phyloP scores from a whole-genome alignment of 2,113 vertebrate species.

The Thinocorus orbignyianus region DNA sequence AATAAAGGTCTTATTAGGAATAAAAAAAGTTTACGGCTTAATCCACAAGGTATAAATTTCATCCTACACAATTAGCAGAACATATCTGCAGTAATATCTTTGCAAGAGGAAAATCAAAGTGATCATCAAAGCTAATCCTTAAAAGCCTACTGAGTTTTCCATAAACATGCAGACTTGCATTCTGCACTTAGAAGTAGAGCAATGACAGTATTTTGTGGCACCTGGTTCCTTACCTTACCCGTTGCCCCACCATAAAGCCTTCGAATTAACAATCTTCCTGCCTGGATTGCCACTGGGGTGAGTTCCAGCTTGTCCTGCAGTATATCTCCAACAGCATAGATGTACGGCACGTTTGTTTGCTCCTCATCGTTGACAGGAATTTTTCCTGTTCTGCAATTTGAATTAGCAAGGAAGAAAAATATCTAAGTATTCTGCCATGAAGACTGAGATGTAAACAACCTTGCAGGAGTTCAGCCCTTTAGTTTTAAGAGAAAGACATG shows the following conservation, averaged over 20 bases:
- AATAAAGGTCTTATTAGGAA: neutral
- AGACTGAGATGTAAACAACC: neutral
- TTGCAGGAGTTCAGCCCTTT: neutral
- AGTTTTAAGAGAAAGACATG: neutral
- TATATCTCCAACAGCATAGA: slow-evolving; percentile 83
- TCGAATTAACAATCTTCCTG: slow-evolving; percentile 76
- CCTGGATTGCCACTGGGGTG: slow-evolving; percentile 84
- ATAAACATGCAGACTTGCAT: neutral
- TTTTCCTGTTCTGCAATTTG: slow-evolving; percentile 77
- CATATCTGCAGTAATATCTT: neutral
- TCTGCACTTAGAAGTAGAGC: neutral
- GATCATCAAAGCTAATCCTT: slow-evolving; percentile 3
- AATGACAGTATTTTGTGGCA: neutral
- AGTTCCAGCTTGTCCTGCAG: slow-evolving; percentile 80
- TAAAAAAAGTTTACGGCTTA: neutral
- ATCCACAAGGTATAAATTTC: neutral
- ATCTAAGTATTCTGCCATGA: neutral
- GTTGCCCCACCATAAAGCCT: slow-evolving; percentile 76
- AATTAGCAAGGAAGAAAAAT: neutral
- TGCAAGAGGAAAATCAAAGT: neutral
- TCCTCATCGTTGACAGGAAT: slow-evolving; percentile 83
- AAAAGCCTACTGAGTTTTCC: neutral
- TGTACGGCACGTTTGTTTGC: slow-evolving; percentile 80
- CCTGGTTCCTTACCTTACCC: slow-evolving; percentile 68
- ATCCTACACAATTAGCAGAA: neutral